These are phyloP conservation scores for Chirona hameri DNA, from an alignment of 2,888 invertebrate genomes.

Conservation along the genomic window DNA sequence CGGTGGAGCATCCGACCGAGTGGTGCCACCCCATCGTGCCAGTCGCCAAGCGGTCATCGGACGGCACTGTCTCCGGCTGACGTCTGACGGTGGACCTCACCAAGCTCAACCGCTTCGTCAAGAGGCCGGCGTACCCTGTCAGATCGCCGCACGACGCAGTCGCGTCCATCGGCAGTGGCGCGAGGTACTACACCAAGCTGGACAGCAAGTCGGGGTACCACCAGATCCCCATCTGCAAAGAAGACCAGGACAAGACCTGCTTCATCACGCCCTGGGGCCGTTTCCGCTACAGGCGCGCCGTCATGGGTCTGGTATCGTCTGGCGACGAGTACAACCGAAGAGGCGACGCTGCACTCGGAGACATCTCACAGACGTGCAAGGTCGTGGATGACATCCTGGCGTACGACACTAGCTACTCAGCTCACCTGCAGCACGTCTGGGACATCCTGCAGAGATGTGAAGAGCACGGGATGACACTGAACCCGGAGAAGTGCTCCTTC, in stretches of 20 bases:
- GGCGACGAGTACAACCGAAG: not conserved
- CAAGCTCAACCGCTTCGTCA: too few species aligned
- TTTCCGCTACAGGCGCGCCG: too few species aligned
- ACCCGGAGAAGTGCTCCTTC: not conserved
- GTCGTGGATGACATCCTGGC: not conserved
- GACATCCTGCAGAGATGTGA: not conserved
- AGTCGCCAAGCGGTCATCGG: not conserved
- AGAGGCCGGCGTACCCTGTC: too few species aligned
- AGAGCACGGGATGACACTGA: not conserved
- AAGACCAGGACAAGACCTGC: too few species aligned
- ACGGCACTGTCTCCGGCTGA: not conserved
- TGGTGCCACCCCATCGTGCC: not conserved
- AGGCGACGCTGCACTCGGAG: not conserved
- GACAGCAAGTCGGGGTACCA: too few species aligned
- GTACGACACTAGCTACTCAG: not conserved
- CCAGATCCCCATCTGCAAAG: too few species aligned
- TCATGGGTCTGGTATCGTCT: not conserved
- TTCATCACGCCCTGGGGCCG: too few species aligned
- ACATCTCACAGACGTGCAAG: not conserved
- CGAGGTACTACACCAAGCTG: too few species aligned
- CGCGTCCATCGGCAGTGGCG: too few species aligned
- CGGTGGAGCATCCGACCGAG: too few species aligned
- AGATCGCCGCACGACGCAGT: too few species aligned
- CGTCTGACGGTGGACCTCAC: too few species aligned
- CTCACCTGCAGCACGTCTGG: not conserved